phyloP scores from a whole-genome alignment of 2,797 vertebrate species.

The Delichon dasypus region DNA sequence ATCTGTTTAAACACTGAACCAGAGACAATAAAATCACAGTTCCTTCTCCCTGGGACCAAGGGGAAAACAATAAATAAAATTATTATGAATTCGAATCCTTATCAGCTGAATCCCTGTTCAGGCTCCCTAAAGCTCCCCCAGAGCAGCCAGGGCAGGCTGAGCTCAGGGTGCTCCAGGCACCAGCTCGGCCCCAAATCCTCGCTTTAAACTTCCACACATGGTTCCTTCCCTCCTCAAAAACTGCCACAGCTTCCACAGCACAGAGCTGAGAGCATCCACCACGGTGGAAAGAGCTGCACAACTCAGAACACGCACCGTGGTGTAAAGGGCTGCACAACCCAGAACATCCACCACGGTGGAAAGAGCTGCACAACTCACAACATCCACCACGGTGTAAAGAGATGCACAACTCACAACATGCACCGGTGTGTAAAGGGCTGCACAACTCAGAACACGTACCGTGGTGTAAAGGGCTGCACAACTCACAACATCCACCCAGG shows the following conservation, averaged over 20 bases:
- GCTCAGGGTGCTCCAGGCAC: accelerated
- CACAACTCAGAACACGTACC: neutral
- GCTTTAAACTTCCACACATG: neutral
- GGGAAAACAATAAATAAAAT: neutral
- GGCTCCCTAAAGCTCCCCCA: neutral
- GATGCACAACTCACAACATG: neutral
- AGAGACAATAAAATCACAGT: neutral
- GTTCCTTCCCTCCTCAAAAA: neutral
- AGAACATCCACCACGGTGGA: accelerated
- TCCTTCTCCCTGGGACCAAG: neutral
- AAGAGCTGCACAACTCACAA: neutral
- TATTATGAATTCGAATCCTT: neutral
- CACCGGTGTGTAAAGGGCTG: neutral
- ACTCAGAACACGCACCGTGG: neutral
- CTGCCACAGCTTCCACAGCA: neutral
- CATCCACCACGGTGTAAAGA: accelerated
- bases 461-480: no score
- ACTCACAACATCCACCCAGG: no score
- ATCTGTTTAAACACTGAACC: neutral
- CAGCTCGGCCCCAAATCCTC: accelerated
- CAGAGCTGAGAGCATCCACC: neutral
- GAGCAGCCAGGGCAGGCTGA: neutral
- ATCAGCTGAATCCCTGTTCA: neutral
- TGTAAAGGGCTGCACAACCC: neutral
- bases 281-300: neutral